Base-by-base conservation (phyloP, 2,113 vertebrate genomes). In the Heterotilapia buettikoferi region DNA sequence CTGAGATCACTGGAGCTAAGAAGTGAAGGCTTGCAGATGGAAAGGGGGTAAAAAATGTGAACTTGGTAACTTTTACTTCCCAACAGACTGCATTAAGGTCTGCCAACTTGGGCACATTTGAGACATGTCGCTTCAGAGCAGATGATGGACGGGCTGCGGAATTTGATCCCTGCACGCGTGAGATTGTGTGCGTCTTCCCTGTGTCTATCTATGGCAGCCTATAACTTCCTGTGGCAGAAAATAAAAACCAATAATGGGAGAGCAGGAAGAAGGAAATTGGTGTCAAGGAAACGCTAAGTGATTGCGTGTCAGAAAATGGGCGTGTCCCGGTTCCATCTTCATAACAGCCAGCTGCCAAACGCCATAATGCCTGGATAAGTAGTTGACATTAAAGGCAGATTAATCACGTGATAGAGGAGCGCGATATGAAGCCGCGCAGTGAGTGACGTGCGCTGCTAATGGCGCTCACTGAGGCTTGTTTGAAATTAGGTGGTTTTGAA, bases 231-330 rank as follows among this genome's bases (percentile, higher is more conserved):
- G 87, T 82, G 33, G 11, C 73, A 90, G 82, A 92, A 87, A 84
- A 90, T 83, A 90, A 73, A 82, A 84, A 68, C 88, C 89, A 93
- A 86, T 93, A 85, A 88, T 50, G 31, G 63, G 26, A 82, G 38
- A 84, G 82, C 94, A 94, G 93, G 94, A 96, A 93, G 89, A 50
- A 21, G 90, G 84, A 68, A 88, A 89, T 73, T 90, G 89, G 63
- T 84, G 88, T 59, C 52, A 71, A 92, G 93, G 92, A 92, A 87
- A 90, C 31, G 11, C 33, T 82, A 78, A 89, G 45, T 88, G 92
- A 94, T 91, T 83, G 84, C 73, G 87, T 29, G 57, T 92, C 89
- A 93, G 88, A 84, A 92, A 92, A 90, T 45, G 43, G 90, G 84
- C 16, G 24, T 66, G 50, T 66, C 56, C 33, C 10, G 47, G 18